A percentile compares a stretch with the other conserved stretches of the same genome.
These are phyloP conservation scores for Chrysotoxum bicinctum DNA, from an alignment of 2,888 invertebrate species.

Conservation along the genomic window DNA sequence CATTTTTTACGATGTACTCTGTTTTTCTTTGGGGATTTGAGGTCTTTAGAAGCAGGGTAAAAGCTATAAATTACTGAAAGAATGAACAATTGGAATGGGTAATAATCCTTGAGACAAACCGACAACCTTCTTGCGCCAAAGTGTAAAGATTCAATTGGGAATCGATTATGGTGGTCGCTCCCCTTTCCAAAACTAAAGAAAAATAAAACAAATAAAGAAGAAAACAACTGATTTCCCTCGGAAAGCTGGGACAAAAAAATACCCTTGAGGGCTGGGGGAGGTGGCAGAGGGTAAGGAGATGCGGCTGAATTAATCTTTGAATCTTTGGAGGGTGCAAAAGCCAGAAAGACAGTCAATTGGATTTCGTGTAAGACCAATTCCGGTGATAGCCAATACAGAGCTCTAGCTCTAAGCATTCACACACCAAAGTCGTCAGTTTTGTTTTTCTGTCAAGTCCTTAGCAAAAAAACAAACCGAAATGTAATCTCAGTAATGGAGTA, in stretches of 20 bases:
- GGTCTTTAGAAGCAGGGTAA: background rate
- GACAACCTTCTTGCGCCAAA: constrained; percentile 56
- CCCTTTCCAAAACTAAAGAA: constrained; percentile 26
- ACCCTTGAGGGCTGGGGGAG: background rate
- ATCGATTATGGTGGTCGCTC: constrained; percentile 53
- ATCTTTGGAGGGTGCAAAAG: constrained; percentile 31
- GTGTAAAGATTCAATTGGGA: constrained; percentile 65
- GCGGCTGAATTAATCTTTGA: too few species aligned
- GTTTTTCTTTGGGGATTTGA: constrained; percentile 12
- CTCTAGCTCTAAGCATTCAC: background rate
- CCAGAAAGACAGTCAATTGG: constrained; percentile 64
- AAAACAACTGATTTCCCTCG: constrained; percentile 3
- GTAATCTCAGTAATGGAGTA: constrained; percentile 68
- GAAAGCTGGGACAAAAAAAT: background rate
- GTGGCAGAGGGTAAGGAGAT: too few species aligned
- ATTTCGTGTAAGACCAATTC: constrained; percentile 45
- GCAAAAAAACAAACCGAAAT: constrained; percentile 40
- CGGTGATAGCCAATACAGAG: constrained; percentile 25
- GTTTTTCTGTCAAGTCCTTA: background rate
- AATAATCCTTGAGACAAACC: constrained; percentile 68
- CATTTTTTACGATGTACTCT: constrained; percentile 19
- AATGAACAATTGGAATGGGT: constrained; percentile 40
- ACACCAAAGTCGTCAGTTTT: background rate
- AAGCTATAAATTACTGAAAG: constrained; percentile 44
- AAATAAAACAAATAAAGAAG: background rate